Evolutionary conservation across 2,888 invertebrate genomes (phyloP).

Genomic region (Mallateleia sp.): DNA sequence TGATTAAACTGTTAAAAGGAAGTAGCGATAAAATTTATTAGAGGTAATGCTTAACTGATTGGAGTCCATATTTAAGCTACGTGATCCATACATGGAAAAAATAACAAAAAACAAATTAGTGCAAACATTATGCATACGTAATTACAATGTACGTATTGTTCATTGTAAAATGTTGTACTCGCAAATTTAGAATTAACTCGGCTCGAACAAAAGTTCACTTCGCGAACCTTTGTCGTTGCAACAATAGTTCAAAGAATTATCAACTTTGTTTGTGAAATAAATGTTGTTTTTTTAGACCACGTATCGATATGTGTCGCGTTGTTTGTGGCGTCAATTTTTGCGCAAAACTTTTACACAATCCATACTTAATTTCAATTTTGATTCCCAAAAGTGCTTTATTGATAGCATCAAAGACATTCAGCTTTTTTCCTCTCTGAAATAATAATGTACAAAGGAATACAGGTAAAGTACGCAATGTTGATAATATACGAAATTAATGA

Average conservation of each 20-base stretch:
- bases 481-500: constrained; percentile 32
- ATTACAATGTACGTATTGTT: too few species aligned
- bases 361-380: background rate
- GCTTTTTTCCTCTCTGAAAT: constrained; percentile 9
- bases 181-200: too few species aligned
- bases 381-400: background rate
- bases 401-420: background rate
- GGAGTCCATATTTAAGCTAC: background rate
- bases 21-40: background rate
- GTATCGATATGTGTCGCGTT: too few species aligned
- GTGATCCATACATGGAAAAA: background rate
- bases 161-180: too few species aligned
- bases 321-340: too few species aligned
- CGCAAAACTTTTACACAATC: background rate
- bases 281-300: too few species aligned
- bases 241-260: too few species aligned
- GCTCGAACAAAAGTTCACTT: too few species aligned
- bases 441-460: constrained; percentile 10
- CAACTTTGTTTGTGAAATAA: too few species aligned
- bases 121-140: background rate
- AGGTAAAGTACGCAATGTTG: background rate
- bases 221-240: too few species aligned
- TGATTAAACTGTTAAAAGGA: too few species aligned
- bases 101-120: background rate
- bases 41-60: constrained; percentile 16